Evolutionary conservation across 2,888 invertebrate species (phyloP).

Genomic region (Tromatobia lineatoria): DNA sequence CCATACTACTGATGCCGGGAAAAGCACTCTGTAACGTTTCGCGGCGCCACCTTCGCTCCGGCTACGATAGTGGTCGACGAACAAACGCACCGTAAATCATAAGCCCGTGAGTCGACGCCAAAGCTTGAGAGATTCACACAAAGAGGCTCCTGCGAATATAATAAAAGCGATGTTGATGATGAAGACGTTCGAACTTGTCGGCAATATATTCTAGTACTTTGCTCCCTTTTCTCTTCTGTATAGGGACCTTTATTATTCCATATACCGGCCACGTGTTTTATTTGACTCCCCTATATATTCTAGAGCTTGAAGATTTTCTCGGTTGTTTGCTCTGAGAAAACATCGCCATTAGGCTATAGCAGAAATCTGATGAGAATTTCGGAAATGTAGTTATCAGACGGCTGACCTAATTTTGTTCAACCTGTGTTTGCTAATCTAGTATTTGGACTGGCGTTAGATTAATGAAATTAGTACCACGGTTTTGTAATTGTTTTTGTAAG

Average conservation of each 20-base stretch:
- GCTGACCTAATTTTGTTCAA: no score
- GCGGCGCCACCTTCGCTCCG: not conserved
- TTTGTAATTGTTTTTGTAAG: no score
- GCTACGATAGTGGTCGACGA: not conserved
- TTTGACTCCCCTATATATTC: not conserved
- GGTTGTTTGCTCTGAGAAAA: not conserved
- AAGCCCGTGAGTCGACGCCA: conserved; percentile 28
- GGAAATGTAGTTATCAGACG: not conserved
- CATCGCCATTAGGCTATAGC: not conserved
- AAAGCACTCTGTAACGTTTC: conserved; percentile 31
- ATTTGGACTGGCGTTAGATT: no score
- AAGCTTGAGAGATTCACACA: conserved; percentile 17
- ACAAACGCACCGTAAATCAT: conserved; percentile 42
- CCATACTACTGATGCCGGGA: conserved; percentile 13
- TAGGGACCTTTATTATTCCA: not conserved
- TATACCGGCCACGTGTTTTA: not conserved
- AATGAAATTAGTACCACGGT: no score
- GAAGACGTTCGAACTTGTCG: conserved; percentile 39
- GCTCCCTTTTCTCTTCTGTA: not conserved
- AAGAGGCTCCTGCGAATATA: conserved; percentile 17
- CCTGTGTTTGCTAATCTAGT: no score
- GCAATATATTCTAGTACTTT: conserved; percentile 5
- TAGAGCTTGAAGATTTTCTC: not conserved
- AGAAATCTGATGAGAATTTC: not conserved
- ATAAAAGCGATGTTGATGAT: conserved; percentile 40